Evolutionary conservation across 2,113 vertebrate genomes (phyloP), one percentile per base, ranked within the genome.

Genomic region (Spizaetus ornatus): DNA sequence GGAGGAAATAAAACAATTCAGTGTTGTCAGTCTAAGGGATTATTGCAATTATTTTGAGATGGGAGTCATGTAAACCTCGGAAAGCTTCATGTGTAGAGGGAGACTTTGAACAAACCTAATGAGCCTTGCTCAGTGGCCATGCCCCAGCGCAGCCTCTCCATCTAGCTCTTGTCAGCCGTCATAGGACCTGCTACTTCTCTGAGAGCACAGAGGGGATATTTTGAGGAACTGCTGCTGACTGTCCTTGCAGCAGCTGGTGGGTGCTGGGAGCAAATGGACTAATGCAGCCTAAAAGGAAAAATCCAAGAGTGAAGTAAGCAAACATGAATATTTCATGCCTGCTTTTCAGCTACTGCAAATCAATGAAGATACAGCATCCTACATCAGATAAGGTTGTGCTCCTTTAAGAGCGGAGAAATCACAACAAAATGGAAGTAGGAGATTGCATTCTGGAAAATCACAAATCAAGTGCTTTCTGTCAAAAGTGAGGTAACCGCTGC

Each of bases 21-120:
- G 26, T 25, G 5, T 40, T 81, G 84, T 80, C 84, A 81, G 7
- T 27, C 11, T 61, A 72, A 82, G 66, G 82, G 87, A 95, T 90
- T 93, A 78, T 27, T 80, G 78, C 59, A 95, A 63, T 88, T 91
- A 93, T 95, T 96, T 90, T 90, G 87, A 96, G 13, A 18, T 2
- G 0, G 40, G 34, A 66, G 15, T 81, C 26, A 2, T 81, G 84
- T 88, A 91, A 95, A 91, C n/a, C 42, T 73, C 0, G 0, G 20
- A 86, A 55, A 95, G 18, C 45, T 47, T 83, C n/a, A 1, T 13
- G 31, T 82, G 34, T 40, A 42, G 81, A 87, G n/a, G 42, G 47
- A 84, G 40, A 38, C 48, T 93, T 79, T n/a, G 58, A 87, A 65
- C 53, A 90, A 91, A 73, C 8, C 12, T 59, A 58, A 45, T 14